Conservation (phyloP, 1,140 invertebrate species). For the Phymorhynchus buccinoides region DNA sequence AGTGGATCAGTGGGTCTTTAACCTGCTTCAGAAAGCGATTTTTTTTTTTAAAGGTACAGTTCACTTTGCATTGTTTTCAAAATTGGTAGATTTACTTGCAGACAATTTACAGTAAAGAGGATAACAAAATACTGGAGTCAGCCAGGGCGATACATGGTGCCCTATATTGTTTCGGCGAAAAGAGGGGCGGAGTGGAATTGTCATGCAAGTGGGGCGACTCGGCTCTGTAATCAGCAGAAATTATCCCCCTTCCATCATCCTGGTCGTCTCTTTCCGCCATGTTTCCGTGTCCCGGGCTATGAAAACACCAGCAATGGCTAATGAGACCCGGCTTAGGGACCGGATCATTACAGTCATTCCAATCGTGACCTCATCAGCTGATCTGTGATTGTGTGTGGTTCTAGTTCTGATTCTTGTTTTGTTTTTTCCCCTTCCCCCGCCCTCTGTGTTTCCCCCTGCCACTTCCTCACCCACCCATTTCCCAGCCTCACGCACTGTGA, state of each 20-base stretch:
- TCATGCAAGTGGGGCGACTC: background rate
- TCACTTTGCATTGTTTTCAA: no score
- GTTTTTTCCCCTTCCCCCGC: background rate
- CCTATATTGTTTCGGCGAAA: background rate
- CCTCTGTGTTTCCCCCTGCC: background rate
- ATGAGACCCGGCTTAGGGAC: background rate
- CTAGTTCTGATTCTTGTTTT: background rate
- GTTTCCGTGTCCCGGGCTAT: constrained; percentile 17
- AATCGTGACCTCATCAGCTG: background rate
- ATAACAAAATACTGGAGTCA: background rate
- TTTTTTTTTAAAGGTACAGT: no score
- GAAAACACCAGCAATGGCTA: constrained; percentile 18
- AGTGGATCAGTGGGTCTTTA: no score
- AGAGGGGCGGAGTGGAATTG: background rate
- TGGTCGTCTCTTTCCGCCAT: background rate
- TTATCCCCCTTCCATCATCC: background rate
- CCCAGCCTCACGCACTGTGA: background rate
- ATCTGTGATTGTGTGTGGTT: background rate
- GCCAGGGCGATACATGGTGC: background rate
- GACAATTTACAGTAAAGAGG: no score
- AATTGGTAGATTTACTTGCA: no score
- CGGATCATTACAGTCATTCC: background rate
- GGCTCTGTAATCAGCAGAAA: background rate
- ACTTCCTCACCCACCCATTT: background rate
- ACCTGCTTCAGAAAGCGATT: no score